Conservation (phyloP, 2,113 vertebrate species). For the Pomatorhinus ruficollis region DNA sequence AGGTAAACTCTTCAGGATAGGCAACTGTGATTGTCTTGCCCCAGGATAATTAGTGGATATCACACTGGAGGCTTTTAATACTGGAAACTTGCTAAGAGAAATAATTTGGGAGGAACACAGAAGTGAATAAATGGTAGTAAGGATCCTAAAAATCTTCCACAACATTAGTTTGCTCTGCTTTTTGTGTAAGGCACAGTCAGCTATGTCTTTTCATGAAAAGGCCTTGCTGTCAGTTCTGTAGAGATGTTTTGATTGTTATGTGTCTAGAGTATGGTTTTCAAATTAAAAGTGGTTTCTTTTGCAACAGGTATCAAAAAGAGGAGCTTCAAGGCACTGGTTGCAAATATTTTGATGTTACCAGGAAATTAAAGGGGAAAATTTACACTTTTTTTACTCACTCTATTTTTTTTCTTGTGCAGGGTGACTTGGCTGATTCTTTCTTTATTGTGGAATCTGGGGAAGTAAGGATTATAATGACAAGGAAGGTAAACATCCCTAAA, state of each 20-base stretch:
- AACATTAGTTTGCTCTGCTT: not conserved
- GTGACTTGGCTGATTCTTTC: constrained; percentile 94
- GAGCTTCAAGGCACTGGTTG: not conserved
- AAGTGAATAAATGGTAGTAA: not conserved
- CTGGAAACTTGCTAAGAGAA: not conserved
- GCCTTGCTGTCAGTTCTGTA: not conserved
- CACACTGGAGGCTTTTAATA: not conserved
- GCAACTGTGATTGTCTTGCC: not conserved
- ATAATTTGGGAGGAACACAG: not conserved
- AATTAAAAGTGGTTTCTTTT: not conserved
- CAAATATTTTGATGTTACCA: not conserved
- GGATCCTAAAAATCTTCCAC: not conserved
- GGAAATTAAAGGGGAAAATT: not conserved
- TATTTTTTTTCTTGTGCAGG: constrained; percentile 72
- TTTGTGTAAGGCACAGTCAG: not conserved
- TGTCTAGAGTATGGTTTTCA: not conserved
- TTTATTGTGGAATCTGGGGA: constrained; percentile 98
- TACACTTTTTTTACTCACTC: not conserved
- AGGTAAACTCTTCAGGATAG: not conserved
- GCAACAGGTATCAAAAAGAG: not conserved
- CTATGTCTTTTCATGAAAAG: not conserved
- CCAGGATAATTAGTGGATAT: not conserved
- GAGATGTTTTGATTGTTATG: not conserved
- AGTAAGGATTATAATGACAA: constrained; percentile 96
- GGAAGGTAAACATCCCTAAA: constrained; percentile 79